Percentiles rank a stretch among this genome's conserved stretches.
These are phyloP conservation scores for Myotis vivesi DNA, from an alignment of 2,797 vertebrate species.

Conservation along the genomic window DNA sequence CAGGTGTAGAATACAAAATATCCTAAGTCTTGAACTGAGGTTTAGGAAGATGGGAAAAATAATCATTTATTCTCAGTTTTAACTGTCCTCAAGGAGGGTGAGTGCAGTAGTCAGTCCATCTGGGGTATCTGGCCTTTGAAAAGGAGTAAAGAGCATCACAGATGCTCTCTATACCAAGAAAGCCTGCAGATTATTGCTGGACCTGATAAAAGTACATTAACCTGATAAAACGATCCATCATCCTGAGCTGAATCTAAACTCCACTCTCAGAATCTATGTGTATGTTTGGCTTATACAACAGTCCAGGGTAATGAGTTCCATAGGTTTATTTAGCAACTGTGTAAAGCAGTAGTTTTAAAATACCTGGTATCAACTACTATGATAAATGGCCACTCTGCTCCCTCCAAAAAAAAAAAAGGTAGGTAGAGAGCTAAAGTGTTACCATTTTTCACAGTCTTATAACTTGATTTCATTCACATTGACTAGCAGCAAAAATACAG, in stretches of 20 bases:
- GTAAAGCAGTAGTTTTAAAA: conserved; percentile 15
- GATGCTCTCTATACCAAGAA: background rate
- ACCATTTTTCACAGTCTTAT: background rate
- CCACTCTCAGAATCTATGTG: background rate
- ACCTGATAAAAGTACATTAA: background rate
- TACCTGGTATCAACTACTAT: conserved; percentile 2
- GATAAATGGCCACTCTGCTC: background rate
- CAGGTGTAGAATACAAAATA: background rate
- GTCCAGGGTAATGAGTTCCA: background rate
- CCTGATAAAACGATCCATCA: background rate
- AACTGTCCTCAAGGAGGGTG: background rate
- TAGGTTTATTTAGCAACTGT: background rate
- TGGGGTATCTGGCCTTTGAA: background rate
- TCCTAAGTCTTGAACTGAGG: background rate
- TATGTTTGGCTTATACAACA: background rate
- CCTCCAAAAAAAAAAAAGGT: background rate
- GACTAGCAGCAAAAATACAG: background rate
- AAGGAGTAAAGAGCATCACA: background rate
- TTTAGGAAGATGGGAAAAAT: background rate
- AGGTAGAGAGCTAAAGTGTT: background rate
- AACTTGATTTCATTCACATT: conserved; percentile 22
- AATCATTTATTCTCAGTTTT: conserved; percentile 27
- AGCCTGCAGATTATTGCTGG: background rate
- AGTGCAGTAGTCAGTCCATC: background rate
- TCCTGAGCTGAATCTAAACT: background rate